Evolutionary conservation across 2,113 vertebrate species (phyloP), one percentile per base, ranked within the genome.

Genomic region (Anoplopoma fimbria): DNA sequence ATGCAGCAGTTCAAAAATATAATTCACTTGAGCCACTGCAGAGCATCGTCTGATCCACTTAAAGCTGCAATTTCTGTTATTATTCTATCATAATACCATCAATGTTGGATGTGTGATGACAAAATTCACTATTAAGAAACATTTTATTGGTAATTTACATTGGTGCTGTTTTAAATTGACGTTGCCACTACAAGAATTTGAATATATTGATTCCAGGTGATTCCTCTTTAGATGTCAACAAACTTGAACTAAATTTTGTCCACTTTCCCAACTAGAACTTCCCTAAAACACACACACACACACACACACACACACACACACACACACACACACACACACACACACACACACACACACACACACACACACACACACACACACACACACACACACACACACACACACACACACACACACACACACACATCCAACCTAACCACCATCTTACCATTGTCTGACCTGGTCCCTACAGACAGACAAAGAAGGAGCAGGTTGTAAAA

Each of bases 401-500:
- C 55, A 76, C 49, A 82, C 19, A 19, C 53, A 42, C 67, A 80
- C 73, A 88, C 74, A 88, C 57, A 53, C 51, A 53, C 51, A 25
- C 13, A 17, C 58, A 53, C 71, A n/a, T n/a, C n/a, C n/a, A n/a
- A 82, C 80, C 81, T 83, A 74, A 84, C 83, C 64, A 79, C 29
- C 79, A 77, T 95, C 96, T 98, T 97, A 97, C 96, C 97, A 95
- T 97, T 95, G 94, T 97, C 96, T 95, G 96, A 96, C 84, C 95
- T 94, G 94, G 96, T 94, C 93, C 96, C 97, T 97, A 96, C 93
- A 96, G 91, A 95, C 94, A 95, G 91, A 96, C 89, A 96, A 94
- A 94, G 75, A 90, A 82, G 84, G 82, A 80, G 78, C 82, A 85
- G 55, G 94, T 62, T 68, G 73, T 93, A 95, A 90, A 72, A 17